Evolutionary conservation across 92 coral and sea anemone species (phyloP), one percentile per base, ranked within the genome.

Genomic region (Siderastrea siderea): DNA sequence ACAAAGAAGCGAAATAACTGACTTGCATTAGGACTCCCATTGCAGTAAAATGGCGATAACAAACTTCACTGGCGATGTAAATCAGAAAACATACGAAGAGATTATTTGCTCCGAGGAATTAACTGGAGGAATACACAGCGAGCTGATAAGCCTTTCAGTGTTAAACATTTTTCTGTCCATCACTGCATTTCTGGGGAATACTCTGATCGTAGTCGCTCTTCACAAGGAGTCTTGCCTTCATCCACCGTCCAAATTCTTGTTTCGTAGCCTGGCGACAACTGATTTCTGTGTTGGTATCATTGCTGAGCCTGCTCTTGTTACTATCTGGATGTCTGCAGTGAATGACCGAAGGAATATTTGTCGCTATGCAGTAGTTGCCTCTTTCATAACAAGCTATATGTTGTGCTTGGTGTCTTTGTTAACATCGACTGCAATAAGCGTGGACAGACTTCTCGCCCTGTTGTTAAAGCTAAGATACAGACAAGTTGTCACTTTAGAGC

Each of bases 391-490:
- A 11, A 4, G 77, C 77, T 71, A 71, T 47, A 50, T 50, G 47
- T 50, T 71, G 58, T 47, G 55, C 8, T 48, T 38, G 12, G 44
- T 71, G 55, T 71, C 77, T 16, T 7, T 71, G 77, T 48, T 71
- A 8, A 71, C 77, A 15, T 3, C 60, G 69, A 43, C 68, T 14
- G 67, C 50, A 15, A 45, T 77, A 62, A 60, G 54, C 82, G 68
- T 61, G 51, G 82, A 77, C 82, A 43, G 82, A 46, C 67, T 77
- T 58, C 82, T 77, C 68, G 82, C 82, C 16, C 14, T 82, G 61
- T n/a, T 10, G 8, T 58, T 82, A 8, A 43, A 50, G 7, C 14
- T 55, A 11, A 69, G 79, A 47, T 83, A 83, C 79, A 71, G 60
- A 15, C 66, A 83, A 48, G 45, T 51, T 19, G 87, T 83, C 14